Conservation (phyloP, 1,140 invertebrate genomes). For the Thrips palmi region DNA sequence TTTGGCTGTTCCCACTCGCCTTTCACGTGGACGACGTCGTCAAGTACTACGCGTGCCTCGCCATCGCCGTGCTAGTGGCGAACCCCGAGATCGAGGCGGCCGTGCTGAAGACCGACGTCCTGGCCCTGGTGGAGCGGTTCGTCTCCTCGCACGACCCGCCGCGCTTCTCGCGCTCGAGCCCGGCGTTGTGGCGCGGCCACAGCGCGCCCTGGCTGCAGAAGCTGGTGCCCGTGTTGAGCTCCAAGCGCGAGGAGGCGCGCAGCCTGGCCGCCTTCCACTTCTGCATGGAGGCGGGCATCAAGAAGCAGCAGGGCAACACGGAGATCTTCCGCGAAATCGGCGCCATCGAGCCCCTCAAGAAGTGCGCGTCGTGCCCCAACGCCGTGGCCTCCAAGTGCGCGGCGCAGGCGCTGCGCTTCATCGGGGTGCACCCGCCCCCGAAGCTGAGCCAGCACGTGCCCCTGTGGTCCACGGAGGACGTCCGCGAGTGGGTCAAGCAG, state of each 20-base stretch:
- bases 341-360: slow-evolving; percentile 87
- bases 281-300: slow-evolving; percentile 97
- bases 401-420: slow-evolving; percentile 81
- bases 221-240: slow-evolving; percentile 86
- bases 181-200: slow-evolving; percentile 86
- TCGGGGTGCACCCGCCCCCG: slow-evolving; percentile 93
- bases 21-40: slow-evolving; percentile 93
- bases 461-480: slow-evolving; percentile 91
- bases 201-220: slow-evolving; percentile 89
- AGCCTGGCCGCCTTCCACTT: slow-evolving; percentile 98
- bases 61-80: slow-evolving; percentile 88
- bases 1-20: slow-evolving; percentile 96
- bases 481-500: slow-evolving; percentile 91
- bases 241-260: slow-evolving; percentile 86
- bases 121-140: slow-evolving; percentile 93
- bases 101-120: slow-evolving; percentile 84
- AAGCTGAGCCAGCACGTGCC: slow-evolving; percentile 96
- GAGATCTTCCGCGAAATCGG: slow-evolving; percentile 89
- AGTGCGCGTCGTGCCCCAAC: slow-evolving; percentile 93
- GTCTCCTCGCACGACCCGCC: slow-evolving; percentile 83
- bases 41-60: slow-evolving; percentile 96
- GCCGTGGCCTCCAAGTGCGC: slow-evolving; percentile 95
- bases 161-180: slow-evolving; percentile 82
- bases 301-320: slow-evolving; percentile 87
- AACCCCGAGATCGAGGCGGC: slow-evolving; percentile 97